These are phyloP conservation scores for Aleiodes testaceus DNA, from an alignment of 2,888 invertebrate genomes.

Conservation along the genomic window DNA sequence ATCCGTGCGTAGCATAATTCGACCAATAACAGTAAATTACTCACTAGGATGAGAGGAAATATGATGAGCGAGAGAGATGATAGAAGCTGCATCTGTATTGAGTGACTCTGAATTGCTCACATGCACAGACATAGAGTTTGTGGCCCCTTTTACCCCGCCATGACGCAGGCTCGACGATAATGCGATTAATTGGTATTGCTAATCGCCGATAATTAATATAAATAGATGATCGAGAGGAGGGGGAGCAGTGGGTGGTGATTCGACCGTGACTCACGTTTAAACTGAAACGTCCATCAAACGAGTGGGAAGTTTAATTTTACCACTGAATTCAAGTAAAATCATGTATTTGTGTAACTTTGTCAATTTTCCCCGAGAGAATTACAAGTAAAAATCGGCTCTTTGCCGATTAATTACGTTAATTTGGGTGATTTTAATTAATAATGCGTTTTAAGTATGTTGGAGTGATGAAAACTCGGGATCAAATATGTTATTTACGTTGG, in stretches of 20 bases:
- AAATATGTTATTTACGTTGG: not conserved
- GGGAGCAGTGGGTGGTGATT: not conserved
- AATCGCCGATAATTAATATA: conserved; percentile 73
- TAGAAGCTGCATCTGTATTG: not conserved
- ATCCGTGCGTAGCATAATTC: conserved; percentile 71
- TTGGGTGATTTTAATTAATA: too few species aligned
- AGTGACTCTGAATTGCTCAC: conserved; percentile 6
- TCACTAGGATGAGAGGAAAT: conserved; percentile 56
- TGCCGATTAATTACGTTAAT: too few species aligned
- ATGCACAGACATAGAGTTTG: not conserved
- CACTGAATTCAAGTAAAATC: not conserved
- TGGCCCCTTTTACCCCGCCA: conserved; percentile 17
- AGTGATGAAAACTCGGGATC: conserved; percentile 25
- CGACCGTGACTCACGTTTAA: conserved; percentile 27
- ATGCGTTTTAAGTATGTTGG: conserved; percentile 11
- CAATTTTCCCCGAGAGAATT: too few species aligned
- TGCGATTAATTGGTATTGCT: conserved; percentile 72
- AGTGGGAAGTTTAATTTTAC: conserved; percentile 21
- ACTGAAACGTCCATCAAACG: conserved; percentile 26
- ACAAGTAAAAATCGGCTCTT: too few species aligned
- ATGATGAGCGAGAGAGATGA: not conserved
- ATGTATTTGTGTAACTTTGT: not conserved
- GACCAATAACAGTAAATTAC: conserved; percentile 73
- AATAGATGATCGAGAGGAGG: conserved; percentile 66
- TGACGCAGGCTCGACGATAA: conserved; percentile 63